Evolutionary conservation across 2,888 invertebrate species (phyloP).

Genomic region (Yponomeuta cagnagella): DNA sequence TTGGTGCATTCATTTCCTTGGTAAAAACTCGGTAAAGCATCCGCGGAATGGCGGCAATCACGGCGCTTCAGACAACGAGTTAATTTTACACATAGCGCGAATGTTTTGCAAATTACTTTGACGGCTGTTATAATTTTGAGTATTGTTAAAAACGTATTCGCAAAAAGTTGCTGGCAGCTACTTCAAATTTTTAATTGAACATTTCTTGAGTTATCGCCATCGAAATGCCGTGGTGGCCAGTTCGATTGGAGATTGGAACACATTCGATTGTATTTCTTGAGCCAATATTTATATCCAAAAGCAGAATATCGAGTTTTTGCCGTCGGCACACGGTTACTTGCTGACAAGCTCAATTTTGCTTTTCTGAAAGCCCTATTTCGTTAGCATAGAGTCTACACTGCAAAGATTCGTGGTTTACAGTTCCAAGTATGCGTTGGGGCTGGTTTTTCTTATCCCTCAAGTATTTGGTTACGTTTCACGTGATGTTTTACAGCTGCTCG

Average conservation of each 20-base stretch:
- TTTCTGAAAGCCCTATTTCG: background rate
- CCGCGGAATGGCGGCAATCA: conserved; percentile 32
- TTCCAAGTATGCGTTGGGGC: conserved; percentile 25
- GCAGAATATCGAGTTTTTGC: conserved; percentile 51
- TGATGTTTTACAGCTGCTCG: conserved; percentile 42
- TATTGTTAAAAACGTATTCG: background rate
- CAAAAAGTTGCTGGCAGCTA: background rate
- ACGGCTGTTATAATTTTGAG: background rate
- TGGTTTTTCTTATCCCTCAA: conserved; percentile 41
- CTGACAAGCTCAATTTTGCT: conserved; percentile 29
- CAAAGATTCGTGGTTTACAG: conserved; percentile 2
- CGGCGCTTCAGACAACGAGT: conserved; percentile 18
- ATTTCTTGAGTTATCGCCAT: background rate
- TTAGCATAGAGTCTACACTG: conserved; percentile 3
- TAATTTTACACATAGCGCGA: background rate
- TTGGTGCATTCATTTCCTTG: conserved; percentile 26
- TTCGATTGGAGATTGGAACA: conserved; percentile 14
- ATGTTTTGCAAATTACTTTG: conserved; percentile 7
- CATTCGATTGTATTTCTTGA: conserved; percentile 12
- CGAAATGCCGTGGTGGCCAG: background rate
- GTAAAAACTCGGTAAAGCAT: background rate
- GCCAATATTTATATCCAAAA: conserved; percentile 40
- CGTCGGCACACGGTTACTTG: conserved; percentile 34
- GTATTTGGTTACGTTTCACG: conserved; percentile 45
- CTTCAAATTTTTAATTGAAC: background rate